These are phyloP conservation scores for Nyctibius grandis DNA, from an alignment of 2,797 vertebrate species.

Conservation along the genomic window DNA sequence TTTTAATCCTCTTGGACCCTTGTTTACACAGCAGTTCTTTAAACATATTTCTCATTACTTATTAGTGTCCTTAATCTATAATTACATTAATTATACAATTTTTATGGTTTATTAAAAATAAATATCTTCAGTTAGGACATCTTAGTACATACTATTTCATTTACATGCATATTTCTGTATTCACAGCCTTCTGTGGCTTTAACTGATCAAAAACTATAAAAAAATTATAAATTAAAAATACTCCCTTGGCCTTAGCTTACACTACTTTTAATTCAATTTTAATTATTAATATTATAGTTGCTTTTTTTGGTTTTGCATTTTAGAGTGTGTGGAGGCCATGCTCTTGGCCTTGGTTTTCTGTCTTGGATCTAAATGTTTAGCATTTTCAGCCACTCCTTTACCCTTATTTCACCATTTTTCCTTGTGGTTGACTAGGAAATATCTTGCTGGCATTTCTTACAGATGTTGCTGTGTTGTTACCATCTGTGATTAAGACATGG, in stretches of 20 bases:
- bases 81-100: slow-evolving; percentile 32
- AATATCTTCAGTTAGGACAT: not conserved
- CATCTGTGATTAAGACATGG: not conserved
- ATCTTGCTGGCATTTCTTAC: not conserved
- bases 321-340: not conserved
- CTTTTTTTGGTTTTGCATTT: slow-evolving; percentile 19
- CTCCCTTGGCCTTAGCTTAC: slow-evolving; percentile 40
- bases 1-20: not conserved
- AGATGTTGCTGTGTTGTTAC: not conserved
- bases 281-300: slow-evolving; percentile 64
- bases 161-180: slow-evolving; percentile 40
- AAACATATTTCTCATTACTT: slow-evolving; percentile 29
- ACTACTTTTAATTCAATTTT: slow-evolving; percentile 65
- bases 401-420: not conserved
- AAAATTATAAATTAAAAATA: slow-evolving; percentile 60
- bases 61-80: slow-evolving; percentile 22
- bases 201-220: slow-evolving; percentile 61
- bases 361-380: not conserved
- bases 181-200: slow-evolving; percentile 13
- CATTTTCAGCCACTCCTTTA: not conserved
- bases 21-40: slow-evolving; percentile 3
- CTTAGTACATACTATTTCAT: slow-evolving; percentile 1
- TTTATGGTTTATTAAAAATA: not conserved
- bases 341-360: not conserved
- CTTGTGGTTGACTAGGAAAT: not conserved